phyloP scores from a whole-genome alignment of 2,113 vertebrate species.

The Scortum barcoo region DNA sequence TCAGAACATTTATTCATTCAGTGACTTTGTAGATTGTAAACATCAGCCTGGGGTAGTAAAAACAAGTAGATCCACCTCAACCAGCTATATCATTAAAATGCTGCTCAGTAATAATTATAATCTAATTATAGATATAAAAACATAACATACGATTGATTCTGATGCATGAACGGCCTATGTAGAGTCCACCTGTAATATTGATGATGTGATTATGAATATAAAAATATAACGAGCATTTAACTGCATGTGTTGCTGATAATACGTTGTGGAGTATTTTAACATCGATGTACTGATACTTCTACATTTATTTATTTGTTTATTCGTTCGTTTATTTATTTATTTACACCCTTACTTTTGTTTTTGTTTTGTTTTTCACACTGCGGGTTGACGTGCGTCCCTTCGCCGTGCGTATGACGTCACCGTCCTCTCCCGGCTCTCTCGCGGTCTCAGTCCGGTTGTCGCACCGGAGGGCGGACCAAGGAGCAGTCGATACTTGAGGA shows the following conservation, averaged over 20 bases:
- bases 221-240: too few relatives aligned
- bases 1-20: too few relatives aligned
- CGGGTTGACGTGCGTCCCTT: background rate
- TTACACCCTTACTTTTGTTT: too few relatives aligned
- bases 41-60: background rate
- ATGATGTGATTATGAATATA: too few relatives aligned
- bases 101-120: background rate
- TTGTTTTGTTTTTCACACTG: too few relatives aligned
- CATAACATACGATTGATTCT: background rate
- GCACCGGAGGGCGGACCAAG: constrained; percentile 62
- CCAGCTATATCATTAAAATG: background rate
- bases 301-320: background rate
- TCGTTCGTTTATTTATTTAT: background rate
- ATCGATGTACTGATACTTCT: background rate
- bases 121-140: too few relatives aligned
- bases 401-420: constrained; percentile 42
- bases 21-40: too few relatives aligned
- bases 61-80: background rate
- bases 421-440: background rate
- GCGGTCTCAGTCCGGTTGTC: background rate
- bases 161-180: too few relatives aligned
- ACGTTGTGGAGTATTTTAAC: background rate
- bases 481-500: constrained; percentile 10
- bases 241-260: background rate
- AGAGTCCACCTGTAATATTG: background rate